Conservation (phyloP, 2,797 vertebrate genomes). For the Otolemur crassicaudatus region DNA sequence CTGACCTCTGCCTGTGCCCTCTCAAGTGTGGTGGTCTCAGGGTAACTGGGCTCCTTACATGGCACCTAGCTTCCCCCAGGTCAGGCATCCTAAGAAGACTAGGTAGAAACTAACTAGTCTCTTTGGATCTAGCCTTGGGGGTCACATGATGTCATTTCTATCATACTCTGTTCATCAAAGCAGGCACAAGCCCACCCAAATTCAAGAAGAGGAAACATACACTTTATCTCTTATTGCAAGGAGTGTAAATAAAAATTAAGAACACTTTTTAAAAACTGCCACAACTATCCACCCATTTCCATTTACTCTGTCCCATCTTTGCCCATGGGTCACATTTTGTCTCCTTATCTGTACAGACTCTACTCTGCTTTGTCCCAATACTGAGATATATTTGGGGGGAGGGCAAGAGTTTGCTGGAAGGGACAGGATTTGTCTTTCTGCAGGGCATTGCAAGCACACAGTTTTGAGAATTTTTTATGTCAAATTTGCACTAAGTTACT, state of each 20-base stretch:
- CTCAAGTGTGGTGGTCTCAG: background rate
- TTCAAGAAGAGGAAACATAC: background rate
- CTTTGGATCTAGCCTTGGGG: background rate
- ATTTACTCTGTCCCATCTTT: background rate
- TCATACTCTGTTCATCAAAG: background rate
- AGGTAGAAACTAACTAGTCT: background rate
- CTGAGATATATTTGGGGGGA: background rate
- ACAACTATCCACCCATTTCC: background rate
- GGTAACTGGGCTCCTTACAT: background rate
- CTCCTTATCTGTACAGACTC: background rate
- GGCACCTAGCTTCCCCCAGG: background rate
- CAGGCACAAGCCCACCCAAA: background rate
- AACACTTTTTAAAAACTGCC: background rate
- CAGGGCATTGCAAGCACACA: background rate
- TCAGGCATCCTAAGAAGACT: background rate
- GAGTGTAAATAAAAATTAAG: background rate
- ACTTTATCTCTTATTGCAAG: background rate
- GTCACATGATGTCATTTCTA: background rate
- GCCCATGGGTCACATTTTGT: background rate
- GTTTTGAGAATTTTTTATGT: background rate
- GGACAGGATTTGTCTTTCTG: background rate
- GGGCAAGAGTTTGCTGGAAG: background rate
- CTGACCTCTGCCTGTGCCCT: background rate
- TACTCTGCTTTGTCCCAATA: background rate
- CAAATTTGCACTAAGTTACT: constrained; percentile 18